Percentiles rank a stretch among this genome's conserved stretches.
Conservation (phyloP, 1,140 invertebrate genomes). For the Ericerus pela region DNA sequence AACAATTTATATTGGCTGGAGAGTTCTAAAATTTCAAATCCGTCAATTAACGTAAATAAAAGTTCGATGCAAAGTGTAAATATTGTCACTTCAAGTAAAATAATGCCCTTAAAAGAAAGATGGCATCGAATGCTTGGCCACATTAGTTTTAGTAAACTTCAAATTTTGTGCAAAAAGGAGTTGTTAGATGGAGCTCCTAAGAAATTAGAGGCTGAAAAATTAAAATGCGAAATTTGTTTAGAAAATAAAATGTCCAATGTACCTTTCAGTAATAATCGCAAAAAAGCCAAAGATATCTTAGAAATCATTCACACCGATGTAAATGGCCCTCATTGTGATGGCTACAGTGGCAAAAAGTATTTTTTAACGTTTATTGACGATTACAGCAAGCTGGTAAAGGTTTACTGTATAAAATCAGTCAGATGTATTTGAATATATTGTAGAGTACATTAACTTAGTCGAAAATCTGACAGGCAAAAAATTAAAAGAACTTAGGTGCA, state of each 20-base stretch:
- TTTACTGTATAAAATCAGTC: conserved; percentile 21
- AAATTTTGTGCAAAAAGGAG: conserved; percentile 14
- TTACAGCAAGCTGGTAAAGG: conserved; percentile 23
- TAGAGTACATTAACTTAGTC: conserved; percentile 18
- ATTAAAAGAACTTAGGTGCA: conserved; percentile 13
- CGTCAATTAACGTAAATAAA: not conserved
- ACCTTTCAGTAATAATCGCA: conserved; percentile 16
- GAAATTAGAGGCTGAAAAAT: not conserved
- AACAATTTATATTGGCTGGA: too few relatives aligned
- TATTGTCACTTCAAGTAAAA: not conserved
- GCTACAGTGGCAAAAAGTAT: conserved; percentile 22
- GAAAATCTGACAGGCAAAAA: conserved; percentile 3
- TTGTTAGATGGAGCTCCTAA: not conserved
- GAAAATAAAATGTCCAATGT: conserved; percentile 20
- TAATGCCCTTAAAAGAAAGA: too few relatives aligned
- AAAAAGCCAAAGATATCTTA: conserved; percentile 17
- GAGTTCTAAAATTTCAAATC: not conserved
- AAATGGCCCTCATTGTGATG: conserved; percentile 15
- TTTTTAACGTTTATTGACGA: conserved; percentile 26
- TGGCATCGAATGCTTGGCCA: conserved; percentile 20
- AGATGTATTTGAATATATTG: conserved; percentile 21
- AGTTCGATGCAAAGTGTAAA: not conserved
- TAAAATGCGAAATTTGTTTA: conserved; percentile 20
- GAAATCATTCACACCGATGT: conserved; percentile 25
- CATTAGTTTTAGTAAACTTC: conserved; percentile 20